Evolutionary conservation across 2,113 vertebrate species (phyloP), one percentile per base, ranked within the genome.

Genomic region (Ailurus styani): DNA sequence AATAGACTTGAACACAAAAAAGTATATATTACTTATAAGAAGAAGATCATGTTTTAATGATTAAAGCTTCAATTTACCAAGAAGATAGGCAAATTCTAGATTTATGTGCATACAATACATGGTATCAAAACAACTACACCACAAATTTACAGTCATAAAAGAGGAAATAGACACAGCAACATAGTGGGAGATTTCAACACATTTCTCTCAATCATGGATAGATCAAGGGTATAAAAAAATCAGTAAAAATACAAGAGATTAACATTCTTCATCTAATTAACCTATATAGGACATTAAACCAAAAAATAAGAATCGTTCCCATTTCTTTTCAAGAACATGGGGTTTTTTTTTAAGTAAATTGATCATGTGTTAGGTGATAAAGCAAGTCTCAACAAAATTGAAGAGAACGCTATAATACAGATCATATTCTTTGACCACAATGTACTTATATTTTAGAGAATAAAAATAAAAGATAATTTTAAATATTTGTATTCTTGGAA

Each of bases 341-440:
- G 23, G 14, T 34, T 45, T 95, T 45, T 95, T 87, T 54, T 90
- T 73, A 87, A 91, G 68, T 23, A 94, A 96, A 90, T 18, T 77
- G 8, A 83, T 87, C 64, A 83, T 70, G 18, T 55, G 52, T 29
- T 90, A 77, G 12, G 4, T 86, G 21, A 85, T 60, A 94, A 85
- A 92, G 13, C 11, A 89, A 83, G 31, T 86, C 23, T 92, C 64
- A 77, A 47, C 14, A 94, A 47, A 77, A 57, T 92, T 90, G 37
- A 89, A 87, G 23, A 25, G 50, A 94, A 57, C 82, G 15, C 50
- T n/a, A 23, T 37, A 81, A 86, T 54, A 55, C 7, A 70, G 31
- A 54, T 47, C 31, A 42, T 84, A 66, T 50, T 90, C 13, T 75
- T 81, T 95, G 78, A 70, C 42, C 10, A 64, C 45, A 93, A 8